Conservation (phyloP, 2,797 vertebrate genomes). For the Mormyrops boulengeri region DNA sequence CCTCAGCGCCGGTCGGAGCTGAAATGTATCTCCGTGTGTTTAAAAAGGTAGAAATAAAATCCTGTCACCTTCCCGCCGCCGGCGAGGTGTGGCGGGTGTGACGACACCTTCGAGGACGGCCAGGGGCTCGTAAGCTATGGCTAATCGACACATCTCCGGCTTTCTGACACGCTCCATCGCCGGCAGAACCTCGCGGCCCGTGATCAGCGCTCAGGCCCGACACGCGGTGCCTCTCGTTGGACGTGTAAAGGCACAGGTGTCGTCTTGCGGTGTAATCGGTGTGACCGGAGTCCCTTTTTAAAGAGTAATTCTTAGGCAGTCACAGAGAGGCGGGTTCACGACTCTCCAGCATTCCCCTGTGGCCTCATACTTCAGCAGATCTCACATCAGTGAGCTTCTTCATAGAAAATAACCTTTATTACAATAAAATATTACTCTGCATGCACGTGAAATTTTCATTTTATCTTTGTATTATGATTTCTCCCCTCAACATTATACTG, state of each 20-base stretch:
- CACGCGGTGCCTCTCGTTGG: conserved; percentile 42
- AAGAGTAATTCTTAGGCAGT: background rate
- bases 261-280: background rate
- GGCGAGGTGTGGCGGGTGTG: conserved; percentile 36
- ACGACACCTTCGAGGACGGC: conserved; percentile 28
- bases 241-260: conserved; percentile 21
- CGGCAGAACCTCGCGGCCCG: conserved; percentile 62
- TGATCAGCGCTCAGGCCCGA: conserved; percentile 43
- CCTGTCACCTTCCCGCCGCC: conserved; percentile 27
- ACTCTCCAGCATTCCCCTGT: background rate
- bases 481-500: background rate
- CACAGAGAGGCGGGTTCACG: background rate
- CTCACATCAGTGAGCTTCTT: background rate
- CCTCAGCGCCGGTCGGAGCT: background rate
- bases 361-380: background rate
- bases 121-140: conserved; percentile 57
- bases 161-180: conserved; percentile 59
- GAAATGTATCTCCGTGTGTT: background rate
- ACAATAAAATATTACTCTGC: background rate
- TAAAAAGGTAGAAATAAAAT: conserved; percentile 21
- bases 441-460: background rate
- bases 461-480: background rate
- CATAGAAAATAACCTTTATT: background rate
- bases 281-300: background rate
- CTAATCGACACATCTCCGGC: conserved; percentile 72